A percentile compares a stretch with the other conserved stretches of the same genome.
phyloP scores from a whole-genome alignment of 2,113 vertebrate genomes.

The Sturnus vulgaris region DNA sequence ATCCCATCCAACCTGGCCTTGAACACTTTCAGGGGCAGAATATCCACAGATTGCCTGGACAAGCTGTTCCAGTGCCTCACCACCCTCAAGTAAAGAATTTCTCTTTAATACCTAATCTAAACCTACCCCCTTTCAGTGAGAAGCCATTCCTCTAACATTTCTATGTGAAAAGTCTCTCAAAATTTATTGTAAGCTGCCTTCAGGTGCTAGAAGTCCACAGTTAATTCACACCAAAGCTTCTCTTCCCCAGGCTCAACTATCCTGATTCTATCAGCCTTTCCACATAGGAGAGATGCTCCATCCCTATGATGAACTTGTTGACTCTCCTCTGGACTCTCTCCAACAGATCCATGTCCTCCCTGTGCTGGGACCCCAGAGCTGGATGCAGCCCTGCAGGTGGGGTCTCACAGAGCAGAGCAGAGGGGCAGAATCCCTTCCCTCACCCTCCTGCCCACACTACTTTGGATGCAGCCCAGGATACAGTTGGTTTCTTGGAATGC shows the following conservation, averaged over 20 bases:
- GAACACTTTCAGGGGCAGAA: neutral
- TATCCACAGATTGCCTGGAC: neutral
- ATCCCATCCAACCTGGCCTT: neutral
- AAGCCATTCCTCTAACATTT: neutral
- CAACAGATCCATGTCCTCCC: neutral
- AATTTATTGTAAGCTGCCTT: neutral
- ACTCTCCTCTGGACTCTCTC: neutral
- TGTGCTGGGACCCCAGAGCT: neutral
- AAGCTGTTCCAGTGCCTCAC: neutral
- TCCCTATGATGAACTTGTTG: neutral
- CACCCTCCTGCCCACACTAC: rapidly evolving
- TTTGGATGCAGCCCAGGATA: neutral
- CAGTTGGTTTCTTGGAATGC: neutral
- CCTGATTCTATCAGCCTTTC: neutral
- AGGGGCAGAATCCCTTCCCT: neutral
- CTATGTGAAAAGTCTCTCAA: neutral
- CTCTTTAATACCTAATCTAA: neutral
- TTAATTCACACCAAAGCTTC: neutral
- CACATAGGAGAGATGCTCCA: neutral
- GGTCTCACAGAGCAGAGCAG: neutral
- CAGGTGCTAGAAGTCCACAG: neutral
- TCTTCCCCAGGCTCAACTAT: neutral
- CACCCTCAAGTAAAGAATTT: neutral
- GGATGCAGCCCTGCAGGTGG: neutral
- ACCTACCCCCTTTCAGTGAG: neutral